A percentile compares a stretch with the other conserved stretches of the same genome.
phyloP scores from a whole-genome alignment of 2,113 vertebrate species.

The Lepus timidus region DNA sequence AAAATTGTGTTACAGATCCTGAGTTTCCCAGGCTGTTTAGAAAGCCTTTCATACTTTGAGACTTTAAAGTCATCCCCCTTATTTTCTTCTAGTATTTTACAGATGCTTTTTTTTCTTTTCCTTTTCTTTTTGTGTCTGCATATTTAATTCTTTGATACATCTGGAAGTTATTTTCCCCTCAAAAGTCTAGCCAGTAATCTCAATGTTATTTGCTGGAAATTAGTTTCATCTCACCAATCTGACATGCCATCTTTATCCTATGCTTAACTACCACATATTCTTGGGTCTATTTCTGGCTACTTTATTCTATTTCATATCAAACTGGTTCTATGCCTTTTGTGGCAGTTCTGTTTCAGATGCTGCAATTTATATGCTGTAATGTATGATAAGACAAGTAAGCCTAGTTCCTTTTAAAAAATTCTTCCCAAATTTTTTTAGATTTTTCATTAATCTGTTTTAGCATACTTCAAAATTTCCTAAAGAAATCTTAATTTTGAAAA shows the following conservation, averaged over 20 bases:
- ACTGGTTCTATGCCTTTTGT: not conserved
- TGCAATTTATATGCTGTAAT: not conserved
- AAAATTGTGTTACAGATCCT: not conserved
- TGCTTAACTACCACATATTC: not conserved
- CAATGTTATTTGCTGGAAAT: slow-evolving; percentile 41
- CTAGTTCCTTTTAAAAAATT: not conserved
- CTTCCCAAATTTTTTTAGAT: not conserved
- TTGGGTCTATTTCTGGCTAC: not conserved
- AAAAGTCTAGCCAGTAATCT: not conserved
- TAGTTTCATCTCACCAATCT: not conserved
- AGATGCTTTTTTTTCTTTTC: not conserved
- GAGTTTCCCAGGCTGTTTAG: slow-evolving; percentile 38
- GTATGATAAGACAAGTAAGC: not conserved
- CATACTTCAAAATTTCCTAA: slow-evolving; percentile 13
- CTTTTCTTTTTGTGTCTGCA: not conserved
- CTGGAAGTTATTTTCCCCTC: slow-evolving; percentile 46
- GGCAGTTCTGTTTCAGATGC: not conserved
- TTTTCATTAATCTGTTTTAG: slow-evolving; percentile 3
- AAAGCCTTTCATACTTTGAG: slow-evolving; percentile 3
- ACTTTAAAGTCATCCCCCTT: not conserved
- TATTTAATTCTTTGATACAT: slow-evolving; percentile 33
- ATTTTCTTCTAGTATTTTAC: slow-evolving; percentile 46
- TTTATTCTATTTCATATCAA: slow-evolving; percentile 44
- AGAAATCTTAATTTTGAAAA: slow-evolving; percentile 17
- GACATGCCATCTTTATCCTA: slow-evolving; percentile 19